A percentile compares a stretch with the other conserved stretches of the same genome.
Evolutionary conservation across 2,888 invertebrate species (phyloP).

Genomic region (Nasonovia ribisnigri): DNA sequence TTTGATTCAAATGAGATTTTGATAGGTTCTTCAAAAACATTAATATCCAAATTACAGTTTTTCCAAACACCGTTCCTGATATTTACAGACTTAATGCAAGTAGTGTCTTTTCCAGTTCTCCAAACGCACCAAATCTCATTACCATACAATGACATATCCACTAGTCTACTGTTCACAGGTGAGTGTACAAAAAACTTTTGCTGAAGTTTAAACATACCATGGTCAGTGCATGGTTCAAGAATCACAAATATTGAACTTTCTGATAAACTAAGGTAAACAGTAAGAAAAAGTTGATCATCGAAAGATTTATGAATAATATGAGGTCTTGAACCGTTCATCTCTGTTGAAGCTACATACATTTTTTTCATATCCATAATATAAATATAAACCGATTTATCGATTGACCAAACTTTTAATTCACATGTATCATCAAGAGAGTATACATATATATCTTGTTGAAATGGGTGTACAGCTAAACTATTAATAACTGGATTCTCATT

Average conservation of each 20-base stretch:
- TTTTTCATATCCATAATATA: conserved; percentile 64
- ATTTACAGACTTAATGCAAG: conserved; percentile 69
- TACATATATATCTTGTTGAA: conserved; percentile 60
- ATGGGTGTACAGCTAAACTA: conserved; percentile 59
- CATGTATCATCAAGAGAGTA: conserved; percentile 59
- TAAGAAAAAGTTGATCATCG: conserved; percentile 55
- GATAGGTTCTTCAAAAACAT: conserved; percentile 50
- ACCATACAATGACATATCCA: conserved; percentile 70
- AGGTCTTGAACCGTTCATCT: conserved; percentile 62
- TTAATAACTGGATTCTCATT: conserved; percentile 63
- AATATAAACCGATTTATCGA: conserved; percentile 58
- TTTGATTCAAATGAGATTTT: conserved; percentile 73
- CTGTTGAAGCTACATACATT: conserved; percentile 36
- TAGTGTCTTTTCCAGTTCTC: conserved; percentile 73
- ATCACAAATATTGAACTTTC: conserved; percentile 58
- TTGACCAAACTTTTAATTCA: conserved; percentile 62
- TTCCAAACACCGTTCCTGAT: conserved; percentile 67
- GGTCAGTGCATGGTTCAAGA: conserved; percentile 48
- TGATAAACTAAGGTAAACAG: conserved; percentile 57
- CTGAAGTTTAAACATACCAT: conserved; percentile 61
- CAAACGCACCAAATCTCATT: conserved; percentile 85
- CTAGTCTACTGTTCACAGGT: conserved; percentile 40
- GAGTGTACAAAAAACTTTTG: conserved; percentile 53
- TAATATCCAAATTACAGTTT: conserved; percentile 54
- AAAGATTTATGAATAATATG: conserved; percentile 59